Percentiles rank a stretch among this genome's conserved stretches.
Evolutionary conservation across 2,797 vertebrate genomes (phyloP).

Genomic region (Spatula versicolor): DNA sequence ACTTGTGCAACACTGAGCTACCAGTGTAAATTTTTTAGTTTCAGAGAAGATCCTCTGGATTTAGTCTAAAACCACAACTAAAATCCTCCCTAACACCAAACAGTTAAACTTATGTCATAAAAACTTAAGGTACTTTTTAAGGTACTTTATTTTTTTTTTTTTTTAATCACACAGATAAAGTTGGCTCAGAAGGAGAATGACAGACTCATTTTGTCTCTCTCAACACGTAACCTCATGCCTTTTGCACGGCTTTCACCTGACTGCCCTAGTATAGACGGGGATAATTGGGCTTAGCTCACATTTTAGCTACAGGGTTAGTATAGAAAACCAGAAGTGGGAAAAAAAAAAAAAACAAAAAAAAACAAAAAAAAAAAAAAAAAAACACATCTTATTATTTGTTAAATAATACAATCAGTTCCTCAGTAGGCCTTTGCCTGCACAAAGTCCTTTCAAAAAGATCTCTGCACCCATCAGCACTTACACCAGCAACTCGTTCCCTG

Average conservation of each 20-base stretch:
- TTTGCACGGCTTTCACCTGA: background rate
- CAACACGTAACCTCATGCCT: background rate
- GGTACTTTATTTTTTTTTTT: background rate
- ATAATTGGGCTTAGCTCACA: background rate
- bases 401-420: background rate
- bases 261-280: background rate
- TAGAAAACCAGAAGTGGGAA: background rate
- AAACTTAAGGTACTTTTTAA: background rate
- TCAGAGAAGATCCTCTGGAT: background rate
- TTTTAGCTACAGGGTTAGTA: background rate
- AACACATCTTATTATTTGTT: background rate
- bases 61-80: background rate
- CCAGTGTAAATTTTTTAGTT: background rate
- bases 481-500: background rate
- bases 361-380: too few relatives aligned
- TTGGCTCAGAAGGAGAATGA: background rate
- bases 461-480: conserved; percentile 3
- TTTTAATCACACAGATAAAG: background rate
- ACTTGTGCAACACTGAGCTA: background rate
- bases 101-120: background rate
- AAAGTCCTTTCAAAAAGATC: background rate
- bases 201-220: background rate
- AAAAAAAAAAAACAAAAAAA: background rate
- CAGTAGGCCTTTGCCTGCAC: background rate
- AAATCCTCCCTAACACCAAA: background rate